Evolutionary conservation across 2,888 invertebrate genomes (phyloP).

Genomic region (Cistogaster globosa): DNA sequence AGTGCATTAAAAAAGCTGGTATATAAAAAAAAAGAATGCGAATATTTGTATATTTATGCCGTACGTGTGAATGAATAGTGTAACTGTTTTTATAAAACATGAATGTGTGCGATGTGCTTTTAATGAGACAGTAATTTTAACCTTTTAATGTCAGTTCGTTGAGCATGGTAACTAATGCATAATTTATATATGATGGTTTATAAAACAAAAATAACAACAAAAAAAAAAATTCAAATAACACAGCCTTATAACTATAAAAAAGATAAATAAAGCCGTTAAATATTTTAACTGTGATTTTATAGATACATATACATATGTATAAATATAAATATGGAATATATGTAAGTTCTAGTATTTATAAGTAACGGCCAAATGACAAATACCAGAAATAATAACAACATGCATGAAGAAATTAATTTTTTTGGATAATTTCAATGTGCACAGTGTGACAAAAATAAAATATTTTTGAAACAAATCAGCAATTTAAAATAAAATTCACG

Average conservation of each 20-base stretch:
- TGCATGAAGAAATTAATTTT: not conserved
- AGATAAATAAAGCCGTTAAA: conserved; percentile 52
- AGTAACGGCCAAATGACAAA: too few species aligned
- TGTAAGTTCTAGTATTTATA: too few species aligned
- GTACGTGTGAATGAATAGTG: not conserved
- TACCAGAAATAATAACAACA: not conserved
- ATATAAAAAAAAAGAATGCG: not conserved
- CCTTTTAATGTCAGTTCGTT: conserved; percentile 66
- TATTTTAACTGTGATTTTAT: too few species aligned
- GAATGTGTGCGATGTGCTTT: conserved; percentile 20
- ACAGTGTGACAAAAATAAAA: too few species aligned
- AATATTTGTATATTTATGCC: not conserved
- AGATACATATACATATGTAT: too few species aligned
- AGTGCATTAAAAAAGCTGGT: conserved; percentile 40
- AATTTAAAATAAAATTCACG: not conserved
- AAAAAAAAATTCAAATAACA: conserved; percentile 11
- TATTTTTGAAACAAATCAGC: too few species aligned
- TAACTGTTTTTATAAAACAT: not conserved
- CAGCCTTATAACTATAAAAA: conserved; percentile 2
- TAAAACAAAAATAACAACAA: conserved; percentile 45
- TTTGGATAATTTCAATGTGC: not conserved
- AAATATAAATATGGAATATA: too few species aligned
- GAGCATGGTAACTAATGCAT: conserved; percentile 63
- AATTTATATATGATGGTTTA: conserved; percentile 65
- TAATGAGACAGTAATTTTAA: conserved; percentile 51